phyloP scores from a whole-genome alignment of 2,888 invertebrate species.

The Chymomyza procnemis region DNA sequence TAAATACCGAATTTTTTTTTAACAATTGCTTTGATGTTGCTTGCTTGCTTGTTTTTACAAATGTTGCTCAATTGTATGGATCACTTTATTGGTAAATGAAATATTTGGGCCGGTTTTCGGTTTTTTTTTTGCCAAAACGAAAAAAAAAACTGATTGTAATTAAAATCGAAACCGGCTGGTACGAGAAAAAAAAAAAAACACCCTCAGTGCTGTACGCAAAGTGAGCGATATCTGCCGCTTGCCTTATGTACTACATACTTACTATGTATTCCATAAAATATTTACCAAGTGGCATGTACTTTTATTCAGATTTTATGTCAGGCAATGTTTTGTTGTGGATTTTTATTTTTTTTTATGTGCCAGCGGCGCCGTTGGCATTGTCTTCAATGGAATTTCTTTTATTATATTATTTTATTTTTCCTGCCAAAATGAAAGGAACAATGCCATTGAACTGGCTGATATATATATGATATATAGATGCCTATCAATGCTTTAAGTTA shows the following conservation, averaged over 20 bases:
- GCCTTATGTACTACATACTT: conserved; percentile 28
- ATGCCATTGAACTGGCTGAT: conserved; percentile 56
- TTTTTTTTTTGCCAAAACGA: conserved; percentile 12
- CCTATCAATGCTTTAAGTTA: neutral
- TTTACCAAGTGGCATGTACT: conserved; percentile 20
- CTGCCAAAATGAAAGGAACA: conserved; percentile 34
- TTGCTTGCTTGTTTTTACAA: neutral
- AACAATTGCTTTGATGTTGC: neutral
- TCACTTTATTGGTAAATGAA: conserved; percentile 1
- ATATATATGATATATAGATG: conserved; percentile 6
- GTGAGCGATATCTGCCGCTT: conserved; percentile 35
- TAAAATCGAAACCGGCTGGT: conserved; percentile 38
- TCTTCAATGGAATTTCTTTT: conserved; percentile 37
- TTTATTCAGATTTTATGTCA: conserved; percentile 38
- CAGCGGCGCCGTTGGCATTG: conserved; percentile 51
- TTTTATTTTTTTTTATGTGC: conserved; percentile 36
- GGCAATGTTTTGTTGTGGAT: conserved; percentile 42
- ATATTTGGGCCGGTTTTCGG: conserved; percentile 32
- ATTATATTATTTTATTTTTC: conserved; percentile 22
- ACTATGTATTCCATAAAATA: conserved; percentile 16
- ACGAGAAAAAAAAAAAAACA: too few relatives aligned
- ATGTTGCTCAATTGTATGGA: neutral
- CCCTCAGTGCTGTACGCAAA: conserved; percentile 14
- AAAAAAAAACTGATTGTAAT: conserved; percentile 19
- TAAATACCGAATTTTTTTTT: neutral